A percentile compares a stretch with the other conserved stretches of the same genome.
These are phyloP conservation scores for Alethe diademata DNA, from an alignment of 2,113 vertebrate genomes.

Conservation along the genomic window DNA sequence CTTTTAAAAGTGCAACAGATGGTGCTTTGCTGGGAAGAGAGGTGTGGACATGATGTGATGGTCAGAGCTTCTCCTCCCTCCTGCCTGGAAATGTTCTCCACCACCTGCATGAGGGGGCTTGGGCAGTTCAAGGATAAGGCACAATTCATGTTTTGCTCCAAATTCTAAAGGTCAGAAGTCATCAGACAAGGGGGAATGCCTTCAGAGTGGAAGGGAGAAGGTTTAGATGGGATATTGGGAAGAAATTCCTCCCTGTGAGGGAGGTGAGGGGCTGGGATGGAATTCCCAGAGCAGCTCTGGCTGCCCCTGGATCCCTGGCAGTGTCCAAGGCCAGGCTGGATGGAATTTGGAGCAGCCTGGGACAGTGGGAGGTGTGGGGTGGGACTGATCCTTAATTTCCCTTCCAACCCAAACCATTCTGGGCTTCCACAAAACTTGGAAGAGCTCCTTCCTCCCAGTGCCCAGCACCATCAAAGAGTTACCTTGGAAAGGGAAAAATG, in stretches of 20 bases:
- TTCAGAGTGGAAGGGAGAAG: not conserved
- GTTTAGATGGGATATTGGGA: not conserved
- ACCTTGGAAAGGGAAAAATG: not conserved
- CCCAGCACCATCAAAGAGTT: not conserved
- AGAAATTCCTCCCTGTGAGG: not conserved
- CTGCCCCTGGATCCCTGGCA: not conserved
- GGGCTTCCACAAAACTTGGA: not conserved
- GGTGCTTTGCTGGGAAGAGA: not conserved
- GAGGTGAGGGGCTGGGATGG: not conserved
- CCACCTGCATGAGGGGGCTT: not conserved
- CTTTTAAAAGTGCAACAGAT: constrained; percentile 26
- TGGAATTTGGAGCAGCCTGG: not conserved
- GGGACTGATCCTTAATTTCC: not conserved
- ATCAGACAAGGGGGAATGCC: not conserved
- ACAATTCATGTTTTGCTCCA: not conserved
- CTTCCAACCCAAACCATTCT: not conserved
- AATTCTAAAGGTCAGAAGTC: not conserved
- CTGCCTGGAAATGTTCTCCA: not conserved
- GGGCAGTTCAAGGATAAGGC: rapidly evolving
- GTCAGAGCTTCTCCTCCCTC: not conserved
- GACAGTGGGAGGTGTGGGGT: rapidly evolving
- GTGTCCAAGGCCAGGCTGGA: not conserved
- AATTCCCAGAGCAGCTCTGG: not conserved
- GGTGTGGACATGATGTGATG: not conserved
- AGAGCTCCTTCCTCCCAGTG: not conserved